phyloP scores from a whole-genome alignment of 2,113 vertebrate species.

The Ammospiza caudacuta region DNA sequence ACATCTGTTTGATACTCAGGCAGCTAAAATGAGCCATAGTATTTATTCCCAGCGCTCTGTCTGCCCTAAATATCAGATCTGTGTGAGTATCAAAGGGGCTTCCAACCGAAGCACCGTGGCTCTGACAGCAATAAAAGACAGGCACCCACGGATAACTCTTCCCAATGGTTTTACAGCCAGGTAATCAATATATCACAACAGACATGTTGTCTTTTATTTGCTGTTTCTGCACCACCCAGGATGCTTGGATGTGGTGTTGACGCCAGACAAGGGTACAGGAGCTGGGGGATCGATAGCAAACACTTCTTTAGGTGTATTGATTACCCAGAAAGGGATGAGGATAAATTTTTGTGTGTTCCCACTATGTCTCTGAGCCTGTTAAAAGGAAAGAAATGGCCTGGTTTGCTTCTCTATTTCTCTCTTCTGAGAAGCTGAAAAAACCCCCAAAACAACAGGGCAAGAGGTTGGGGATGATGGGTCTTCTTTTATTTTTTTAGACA shows the following conservation, averaged over 20 bases:
- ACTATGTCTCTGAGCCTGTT: background rate
- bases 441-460: background rate
- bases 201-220: background rate
- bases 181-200: conserved; percentile 4
- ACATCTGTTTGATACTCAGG: background rate
- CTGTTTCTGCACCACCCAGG: background rate
- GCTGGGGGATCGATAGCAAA: conserved; percentile 24
- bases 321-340: background rate
- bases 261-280: background rate
- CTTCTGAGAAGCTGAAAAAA: background rate
- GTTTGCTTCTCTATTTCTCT: background rate
- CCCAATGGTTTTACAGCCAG: conserved; percentile 25
- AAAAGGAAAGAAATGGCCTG: background rate
- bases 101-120: background rate
- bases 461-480: background rate
- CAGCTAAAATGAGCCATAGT: conserved; percentile 12
- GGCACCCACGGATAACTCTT: conserved; percentile 12
- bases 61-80: conserved; percentile 4
- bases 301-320: conserved; percentile 14
- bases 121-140: conserved; percentile 13
- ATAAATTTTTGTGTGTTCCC: conserved; percentile 4
- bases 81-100: background rate
- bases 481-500: background rate
- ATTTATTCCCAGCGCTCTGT: conserved; percentile 3
- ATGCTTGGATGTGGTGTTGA: background rate